These are phyloP conservation scores for Xylota segnis DNA, from an alignment of 2,888 invertebrate species.

Conservation along the genomic window DNA sequence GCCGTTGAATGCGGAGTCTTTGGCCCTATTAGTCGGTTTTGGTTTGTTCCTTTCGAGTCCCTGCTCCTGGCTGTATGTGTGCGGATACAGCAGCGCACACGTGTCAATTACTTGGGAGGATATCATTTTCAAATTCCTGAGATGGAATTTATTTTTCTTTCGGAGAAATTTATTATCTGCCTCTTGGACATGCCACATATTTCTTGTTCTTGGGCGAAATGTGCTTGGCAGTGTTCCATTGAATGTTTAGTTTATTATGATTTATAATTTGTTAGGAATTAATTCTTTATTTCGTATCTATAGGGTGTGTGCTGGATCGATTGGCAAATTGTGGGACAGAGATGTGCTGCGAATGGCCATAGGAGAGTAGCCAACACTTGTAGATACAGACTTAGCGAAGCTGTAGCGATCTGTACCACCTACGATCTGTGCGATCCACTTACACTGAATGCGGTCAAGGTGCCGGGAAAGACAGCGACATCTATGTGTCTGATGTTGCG, in stretches of 20 bases:
- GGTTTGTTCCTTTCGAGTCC: slow-evolving; percentile 1
- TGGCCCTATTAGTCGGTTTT: slow-evolving; percentile 38
- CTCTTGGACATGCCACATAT: slow-evolving; percentile 47
- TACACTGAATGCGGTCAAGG: no score
- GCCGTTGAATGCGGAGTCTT: slow-evolving; percentile 20
- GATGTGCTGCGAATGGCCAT: not conserved
- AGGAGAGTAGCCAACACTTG: no score
- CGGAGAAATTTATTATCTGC: slow-evolving; percentile 44
- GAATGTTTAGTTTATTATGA: slow-evolving; percentile 31
- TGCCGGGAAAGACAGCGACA: no score
- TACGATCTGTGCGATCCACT: no score
- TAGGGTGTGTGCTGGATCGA: not conserved
- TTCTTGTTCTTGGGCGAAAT: slow-evolving; percentile 31
- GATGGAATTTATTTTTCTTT: slow-evolving; percentile 53
- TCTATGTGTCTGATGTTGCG: no score
- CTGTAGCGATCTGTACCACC: no score
- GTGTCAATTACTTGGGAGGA: slow-evolving; percentile 62
- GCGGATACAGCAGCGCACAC: slow-evolving; percentile 41
- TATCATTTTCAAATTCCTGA: slow-evolving; percentile 62
- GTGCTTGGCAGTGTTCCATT: slow-evolving; percentile 49
- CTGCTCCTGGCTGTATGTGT: not conserved
- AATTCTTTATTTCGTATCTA: slow-evolving; percentile 7
- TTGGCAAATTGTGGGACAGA: not conserved
- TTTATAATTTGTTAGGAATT: slow-evolving; percentile 33
- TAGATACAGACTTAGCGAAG: no score